phyloP scores from a whole-genome alignment of 1,140 invertebrate species.

The Drosophila hydei region DNA sequence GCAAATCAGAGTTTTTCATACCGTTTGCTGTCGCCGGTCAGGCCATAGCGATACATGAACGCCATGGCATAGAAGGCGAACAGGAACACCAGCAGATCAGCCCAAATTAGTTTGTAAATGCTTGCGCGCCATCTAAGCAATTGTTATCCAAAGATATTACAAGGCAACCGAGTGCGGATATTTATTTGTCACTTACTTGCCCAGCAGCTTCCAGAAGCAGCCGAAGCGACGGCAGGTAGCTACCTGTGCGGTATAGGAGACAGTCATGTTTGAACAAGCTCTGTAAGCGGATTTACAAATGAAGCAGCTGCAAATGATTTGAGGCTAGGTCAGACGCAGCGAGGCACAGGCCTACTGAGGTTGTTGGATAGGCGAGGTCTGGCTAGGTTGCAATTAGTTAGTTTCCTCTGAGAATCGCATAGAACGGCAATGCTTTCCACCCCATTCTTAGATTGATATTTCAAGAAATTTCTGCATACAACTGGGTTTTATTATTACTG shows the following conservation, averaged over 20 bases:
- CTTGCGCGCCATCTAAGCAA: conserved; percentile 93
- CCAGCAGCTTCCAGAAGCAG: conserved; percentile 91
- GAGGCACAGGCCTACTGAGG: background rate
- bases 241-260: conserved; percentile 94
- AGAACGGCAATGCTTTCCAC: too few relatives aligned
- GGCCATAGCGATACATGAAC: conserved; percentile 91
- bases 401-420: too few relatives aligned
- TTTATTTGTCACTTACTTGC: conserved; percentile 85
- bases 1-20: conserved; percentile 81
- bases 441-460: too few relatives aligned
- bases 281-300: background rate
- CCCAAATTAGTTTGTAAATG: conserved; percentile 98
- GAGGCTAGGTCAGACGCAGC: background rate
- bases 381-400: too few relatives aligned
- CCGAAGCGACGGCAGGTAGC: conserved; percentile 92
- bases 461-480: too few relatives aligned
- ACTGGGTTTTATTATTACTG: too few relatives aligned
- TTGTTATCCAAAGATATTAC: background rate
- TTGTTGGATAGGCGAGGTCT: background rate
- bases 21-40: conserved; percentile 90
- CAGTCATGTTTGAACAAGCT: conserved; percentile 87
- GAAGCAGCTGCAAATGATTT: background rate
- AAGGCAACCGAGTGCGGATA: too few relatives aligned
- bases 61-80: conserved; percentile 93
- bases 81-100: conserved; percentile 94